phyloP scores from a whole-genome alignment of 1,140 invertebrate genomes.

The Phymastichus coffea region DNA sequence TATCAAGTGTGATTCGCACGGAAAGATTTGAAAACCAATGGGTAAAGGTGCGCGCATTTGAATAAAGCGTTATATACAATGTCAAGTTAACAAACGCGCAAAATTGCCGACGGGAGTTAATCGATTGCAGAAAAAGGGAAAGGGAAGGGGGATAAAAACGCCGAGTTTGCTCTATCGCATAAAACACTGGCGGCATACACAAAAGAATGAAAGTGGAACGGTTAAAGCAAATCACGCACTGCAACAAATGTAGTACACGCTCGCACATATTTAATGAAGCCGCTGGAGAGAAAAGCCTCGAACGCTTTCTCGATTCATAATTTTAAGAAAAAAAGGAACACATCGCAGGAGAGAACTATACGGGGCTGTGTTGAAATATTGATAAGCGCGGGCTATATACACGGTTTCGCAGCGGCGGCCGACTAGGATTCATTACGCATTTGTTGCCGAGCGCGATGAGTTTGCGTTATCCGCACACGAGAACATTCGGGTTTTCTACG shows the following conservation, averaged over 20 bases:
- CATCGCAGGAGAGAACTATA: not conserved
- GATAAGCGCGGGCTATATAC: slow-evolving; percentile 7
- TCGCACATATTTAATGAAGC: not conserved
- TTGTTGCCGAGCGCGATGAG: not conserved
- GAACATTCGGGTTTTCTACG: too few species aligned
- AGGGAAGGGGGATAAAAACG: too few species aligned
- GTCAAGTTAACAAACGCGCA: too few species aligned
- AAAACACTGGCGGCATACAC: not conserved
- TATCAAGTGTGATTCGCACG: too few species aligned
- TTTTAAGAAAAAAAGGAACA: slow-evolving; percentile 10
- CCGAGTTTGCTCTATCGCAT: too few species aligned
- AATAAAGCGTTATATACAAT: too few species aligned
- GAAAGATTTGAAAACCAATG: too few species aligned
- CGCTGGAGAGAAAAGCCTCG: not conserved
- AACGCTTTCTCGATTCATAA: slow-evolving; percentile 8
- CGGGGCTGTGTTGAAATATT: slow-evolving; percentile 7
- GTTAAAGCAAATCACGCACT: not conserved
- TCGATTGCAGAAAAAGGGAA: too few species aligned
- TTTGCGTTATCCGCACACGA: slow-evolving; percentile 5
- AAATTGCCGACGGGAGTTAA: too few species aligned
- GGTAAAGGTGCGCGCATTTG: too few species aligned
- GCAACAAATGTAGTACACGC: not conserved
- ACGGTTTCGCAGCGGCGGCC: too few species aligned
- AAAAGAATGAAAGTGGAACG: not conserved
- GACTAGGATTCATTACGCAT: slow-evolving; percentile 20